These are phyloP conservation scores for Neopelma chrysocephalum DNA, from an alignment of 2,797 vertebrate genomes.

Conservation along the genomic window DNA sequence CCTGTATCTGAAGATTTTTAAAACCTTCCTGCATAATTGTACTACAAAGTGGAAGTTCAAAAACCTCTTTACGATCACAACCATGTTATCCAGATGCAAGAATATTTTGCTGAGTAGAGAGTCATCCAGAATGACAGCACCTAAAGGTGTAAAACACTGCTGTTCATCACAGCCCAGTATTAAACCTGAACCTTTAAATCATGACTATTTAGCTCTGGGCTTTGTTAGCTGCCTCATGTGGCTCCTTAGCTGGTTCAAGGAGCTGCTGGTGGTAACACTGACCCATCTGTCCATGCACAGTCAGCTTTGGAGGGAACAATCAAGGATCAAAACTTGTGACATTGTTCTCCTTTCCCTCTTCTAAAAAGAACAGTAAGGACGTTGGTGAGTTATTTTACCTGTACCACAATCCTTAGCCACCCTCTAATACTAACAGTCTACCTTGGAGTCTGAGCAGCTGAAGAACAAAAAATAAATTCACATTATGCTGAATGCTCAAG, in stretches of 20 bases:
- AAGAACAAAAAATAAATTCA: not conserved
- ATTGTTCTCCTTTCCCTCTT: not conserved
- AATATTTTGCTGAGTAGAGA: not conserved
- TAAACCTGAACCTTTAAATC: not conserved
- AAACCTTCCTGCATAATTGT: not conserved
- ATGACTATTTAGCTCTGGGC: not conserved
- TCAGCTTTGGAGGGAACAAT: not conserved
- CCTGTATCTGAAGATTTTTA: not conserved
- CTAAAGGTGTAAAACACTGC: not conserved
- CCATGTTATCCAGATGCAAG: not conserved
- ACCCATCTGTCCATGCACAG: rapidly evolving
- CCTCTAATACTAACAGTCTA: not conserved
- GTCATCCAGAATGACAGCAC: not conserved
- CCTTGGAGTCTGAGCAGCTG: not conserved
- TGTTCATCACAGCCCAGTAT: not conserved
- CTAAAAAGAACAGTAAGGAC: not conserved
- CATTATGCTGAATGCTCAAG: not conserved
- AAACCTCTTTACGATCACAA: not conserved
- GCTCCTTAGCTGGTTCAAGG: not conserved
- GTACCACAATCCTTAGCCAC: not conserved
- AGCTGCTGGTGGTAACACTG: not conserved
- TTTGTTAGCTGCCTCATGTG: not conserved
- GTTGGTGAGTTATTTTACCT: not conserved
- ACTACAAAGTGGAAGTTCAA: not conserved
- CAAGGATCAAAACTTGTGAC: not conserved